Base-by-base conservation (phyloP, 2,888 invertebrate genomes). In the Malthinus seriepunctatus region DNA sequence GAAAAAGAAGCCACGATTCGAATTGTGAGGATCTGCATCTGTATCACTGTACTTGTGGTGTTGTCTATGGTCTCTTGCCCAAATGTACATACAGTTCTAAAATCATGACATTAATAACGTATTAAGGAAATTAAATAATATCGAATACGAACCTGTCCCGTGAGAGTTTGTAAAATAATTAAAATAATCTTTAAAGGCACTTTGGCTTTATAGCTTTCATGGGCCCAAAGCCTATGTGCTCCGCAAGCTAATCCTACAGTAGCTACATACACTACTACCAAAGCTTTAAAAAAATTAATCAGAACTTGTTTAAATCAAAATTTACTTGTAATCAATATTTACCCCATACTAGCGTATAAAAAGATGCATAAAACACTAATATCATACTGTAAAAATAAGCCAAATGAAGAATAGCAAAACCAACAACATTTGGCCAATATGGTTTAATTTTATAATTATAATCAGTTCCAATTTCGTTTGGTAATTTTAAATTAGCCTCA, bases 1-100 rank as follows among this genome's bases (percentile, higher is more conserved):
- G 78, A 93, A 95, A 81, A 93, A 94, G 80, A 95, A 93, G 0
- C 94, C 94, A 39, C 91, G 80, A 45, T 82, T 85, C 0, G 89
- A 83, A 73, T 92, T 91, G 77, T 92, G 91, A 0, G 92, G 93
- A 74, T 93, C 92, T 0, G 84, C 90, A 67, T 90, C 86, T 0
- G 87, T 87, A 67, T 88, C 87, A 63, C 83, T 84, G 79, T 86
- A 92, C 71, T 90, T 90, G 77, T 93, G 92, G 70, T 93, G 92
- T 59, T 89, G 85, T 5, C 91, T 83, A 73, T 93, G 93, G 72
- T 92, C 91, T 32, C 91, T 81, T n/a, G 84, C 85, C 91, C 91
- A 92, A 57, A 87, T 86, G 73, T 86, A 89, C 69, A 88, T 77
- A 53, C 86, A 87, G 67, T 90, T 90, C 89, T 90, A 71, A 9